phyloP scores from a whole-genome alignment of 2,888 invertebrate genomes.

The Agonopterix arenella region DNA sequence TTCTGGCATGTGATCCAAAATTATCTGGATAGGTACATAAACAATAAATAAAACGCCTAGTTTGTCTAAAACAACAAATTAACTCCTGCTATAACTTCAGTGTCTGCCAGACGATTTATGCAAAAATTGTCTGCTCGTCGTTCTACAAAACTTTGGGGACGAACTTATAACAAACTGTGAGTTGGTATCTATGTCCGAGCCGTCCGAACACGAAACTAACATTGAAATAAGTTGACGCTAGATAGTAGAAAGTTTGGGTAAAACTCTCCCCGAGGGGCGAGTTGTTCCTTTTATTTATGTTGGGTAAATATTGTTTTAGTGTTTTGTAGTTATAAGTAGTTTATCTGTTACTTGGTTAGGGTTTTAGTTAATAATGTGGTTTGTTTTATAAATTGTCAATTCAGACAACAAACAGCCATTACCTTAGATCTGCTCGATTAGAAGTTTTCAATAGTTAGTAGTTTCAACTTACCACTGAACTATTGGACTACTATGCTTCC shows the following conservation, averaged over 20 bases:
- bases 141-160: constrained; percentile 3
- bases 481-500: too few species aligned
- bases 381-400: neutral
- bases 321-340: neutral
- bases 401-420: too few species aligned
- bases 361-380: neutral
- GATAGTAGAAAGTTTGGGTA: constrained; percentile 30
- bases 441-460: too few species aligned
- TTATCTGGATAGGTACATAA: too few species aligned
- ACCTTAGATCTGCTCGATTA: too few species aligned
- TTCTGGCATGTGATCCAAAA: too few species aligned
- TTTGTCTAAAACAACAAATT: neutral
- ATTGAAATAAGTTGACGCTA: constrained; percentile 30
- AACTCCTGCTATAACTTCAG: neutral
- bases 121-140: constrained; percentile 3
- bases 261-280: constrained; percentile 17
- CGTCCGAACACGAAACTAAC: constrained; percentile 27
- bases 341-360: too few species aligned
- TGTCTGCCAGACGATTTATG: neutral
- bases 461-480: too few species aligned
- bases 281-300: constrained; percentile 8
- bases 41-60: neutral
- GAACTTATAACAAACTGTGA: constrained; percentile 30
- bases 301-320: constrained; percentile 9
- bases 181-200: constrained; percentile 21